Evolutionary conservation across 2,113 vertebrate genomes (phyloP).

Genomic region (Platichthys flesus): DNA sequence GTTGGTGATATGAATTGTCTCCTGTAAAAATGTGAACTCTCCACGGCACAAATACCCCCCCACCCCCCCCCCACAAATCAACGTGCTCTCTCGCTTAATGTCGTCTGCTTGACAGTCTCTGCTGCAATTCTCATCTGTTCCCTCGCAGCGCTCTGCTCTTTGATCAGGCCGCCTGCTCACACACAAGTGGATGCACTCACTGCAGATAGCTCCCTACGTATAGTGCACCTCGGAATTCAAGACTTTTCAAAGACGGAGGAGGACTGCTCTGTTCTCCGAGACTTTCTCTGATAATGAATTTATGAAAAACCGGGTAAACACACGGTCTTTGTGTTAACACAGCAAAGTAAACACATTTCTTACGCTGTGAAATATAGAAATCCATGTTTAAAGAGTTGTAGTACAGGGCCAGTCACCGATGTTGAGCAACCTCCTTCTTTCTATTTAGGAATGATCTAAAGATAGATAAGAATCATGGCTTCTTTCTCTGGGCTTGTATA

Average conservation of each 20-base stretch:
- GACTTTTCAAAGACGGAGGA: background rate
- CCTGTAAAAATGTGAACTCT: slow-evolving; percentile 13
- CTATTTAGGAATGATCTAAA: slow-evolving; percentile 48
- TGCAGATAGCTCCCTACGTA: background rate
- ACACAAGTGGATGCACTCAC: slow-evolving; percentile 32
- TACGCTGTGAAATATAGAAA: background rate
- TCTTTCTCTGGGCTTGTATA: slow-evolving; percentile 30
- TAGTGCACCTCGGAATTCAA: slow-evolving; percentile 15
- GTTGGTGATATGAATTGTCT: slow-evolving; percentile 6
- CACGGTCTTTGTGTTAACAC: background rate
- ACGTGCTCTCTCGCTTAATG: slow-evolving; percentile 4
- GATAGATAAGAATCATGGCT: slow-evolving; percentile 19
- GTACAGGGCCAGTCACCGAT: slow-evolving; percentile 2
- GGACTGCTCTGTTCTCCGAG: background rate
- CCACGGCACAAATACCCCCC: background rate
- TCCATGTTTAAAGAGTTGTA: background rate
- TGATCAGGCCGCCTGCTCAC: slow-evolving; percentile 34
- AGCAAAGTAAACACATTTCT: background rate
- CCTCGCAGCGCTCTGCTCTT: slow-evolving; percentile 49
- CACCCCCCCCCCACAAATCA: background rate
- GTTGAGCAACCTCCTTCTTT: background rate
- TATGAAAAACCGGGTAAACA: slow-evolving; percentile 9
- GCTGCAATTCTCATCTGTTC: slow-evolving; percentile 31
- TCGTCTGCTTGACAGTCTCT: slow-evolving; percentile 41
- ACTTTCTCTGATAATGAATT: slow-evolving; percentile 16